These are phyloP conservation scores for Autographa pulchrina DNA, from an alignment of 2,888 invertebrate species.

Conservation along the genomic window DNA sequence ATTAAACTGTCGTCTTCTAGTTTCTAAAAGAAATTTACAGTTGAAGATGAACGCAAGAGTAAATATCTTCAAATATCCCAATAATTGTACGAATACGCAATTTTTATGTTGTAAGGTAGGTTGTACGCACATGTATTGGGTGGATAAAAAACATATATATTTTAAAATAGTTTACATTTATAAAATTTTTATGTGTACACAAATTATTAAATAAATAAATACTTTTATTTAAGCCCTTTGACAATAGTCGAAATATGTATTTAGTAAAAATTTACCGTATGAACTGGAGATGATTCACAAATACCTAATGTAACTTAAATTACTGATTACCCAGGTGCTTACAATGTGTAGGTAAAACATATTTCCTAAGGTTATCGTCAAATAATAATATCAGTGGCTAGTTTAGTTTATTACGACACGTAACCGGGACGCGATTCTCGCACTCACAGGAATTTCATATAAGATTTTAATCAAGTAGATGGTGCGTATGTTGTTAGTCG, in stretches of 20 bases:
- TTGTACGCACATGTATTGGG: neutral
- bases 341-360: neutral
- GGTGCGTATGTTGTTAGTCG: constrained; percentile 55
- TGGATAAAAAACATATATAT: too few relatives aligned
- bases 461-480: constrained; percentile 72
- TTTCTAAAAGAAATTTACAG: constrained; percentile 62
- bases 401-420: constrained; percentile 70
- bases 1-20: constrained; percentile 79
- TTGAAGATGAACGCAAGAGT: constrained; percentile 56
- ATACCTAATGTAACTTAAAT: neutral
- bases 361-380: neutral
- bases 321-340: neutral
- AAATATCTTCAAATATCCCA: constrained; percentile 13
- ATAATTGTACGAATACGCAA: neutral
- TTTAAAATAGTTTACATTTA: too few relatives aligned
- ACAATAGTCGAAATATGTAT: too few relatives aligned
- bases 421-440: constrained; percentile 74
- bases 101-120: neutral
- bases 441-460: constrained; percentile 75
- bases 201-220: too few relatives aligned
- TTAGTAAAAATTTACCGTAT: too few relatives aligned
- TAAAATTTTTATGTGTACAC: too few relatives aligned
- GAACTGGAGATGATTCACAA: too few relatives aligned
- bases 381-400: constrained; percentile 35
- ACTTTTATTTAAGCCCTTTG: too few relatives aligned